Conservation (phyloP, 2,113 vertebrate species). For the Leptosomus discolor region DNA sequence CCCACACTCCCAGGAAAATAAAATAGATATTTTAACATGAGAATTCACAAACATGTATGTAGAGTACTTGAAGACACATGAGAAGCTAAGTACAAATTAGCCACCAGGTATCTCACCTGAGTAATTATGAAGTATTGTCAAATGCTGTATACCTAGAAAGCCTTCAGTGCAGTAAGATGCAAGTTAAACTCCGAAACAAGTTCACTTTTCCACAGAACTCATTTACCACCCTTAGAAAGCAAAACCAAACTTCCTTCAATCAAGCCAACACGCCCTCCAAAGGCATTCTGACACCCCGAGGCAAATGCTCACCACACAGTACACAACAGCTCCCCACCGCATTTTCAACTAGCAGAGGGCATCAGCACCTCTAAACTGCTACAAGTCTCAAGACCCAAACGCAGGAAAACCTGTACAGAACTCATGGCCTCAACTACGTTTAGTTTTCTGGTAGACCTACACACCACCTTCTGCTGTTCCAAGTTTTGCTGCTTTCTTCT, state of each 20-base stretch:
- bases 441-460: neutral
- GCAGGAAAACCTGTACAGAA: neutral
- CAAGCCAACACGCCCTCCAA: neutral
- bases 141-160: neutral
- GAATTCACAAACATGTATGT: neutral
- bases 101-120: neutral
- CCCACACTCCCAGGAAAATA: neutral
- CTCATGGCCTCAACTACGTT: neutral
- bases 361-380: neutral
- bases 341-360: neutral
- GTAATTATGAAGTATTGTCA: neutral
- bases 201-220: neutral
- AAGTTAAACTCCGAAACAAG: neutral
- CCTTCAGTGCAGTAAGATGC: neutral
- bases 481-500: neutral
- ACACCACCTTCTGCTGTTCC: neutral
- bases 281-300: neutral
- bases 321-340: fast-evolving
- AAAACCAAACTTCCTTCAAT: neutral
- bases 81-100: neutral
- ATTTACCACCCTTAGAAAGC: neutral
- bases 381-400: neutral
- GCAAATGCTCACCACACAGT: neutral
- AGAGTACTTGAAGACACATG: neutral
- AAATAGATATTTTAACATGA: neutral